Evolutionary conservation across 2,888 invertebrate genomes (phyloP), one percentile per base, ranked within the genome.

Genomic region (Drosophila rubida): DNA sequence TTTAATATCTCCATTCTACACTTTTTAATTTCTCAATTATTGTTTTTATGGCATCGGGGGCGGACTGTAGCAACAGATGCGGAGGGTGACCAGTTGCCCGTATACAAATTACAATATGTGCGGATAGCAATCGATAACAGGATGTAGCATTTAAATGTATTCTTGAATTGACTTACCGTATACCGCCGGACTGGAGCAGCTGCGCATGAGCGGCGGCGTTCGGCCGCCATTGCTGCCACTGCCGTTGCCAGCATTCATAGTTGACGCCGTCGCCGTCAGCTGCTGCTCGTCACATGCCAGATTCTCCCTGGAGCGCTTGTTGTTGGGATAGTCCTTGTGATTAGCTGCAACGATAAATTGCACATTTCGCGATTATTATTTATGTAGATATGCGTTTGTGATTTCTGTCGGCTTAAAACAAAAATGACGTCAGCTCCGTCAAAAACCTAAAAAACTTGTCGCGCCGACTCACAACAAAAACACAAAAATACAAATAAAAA

Each of bases 251-350:
- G 63, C 91, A 75, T 69, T 86, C 69, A 79, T 87, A 30, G 70
- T 45, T 32, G 76, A 62, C 54, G 95, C 66, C 62, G 79, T 76
- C 61, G 95, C 92, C 57, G 75, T 67, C 72, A 94, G 80, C 68
- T 89, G 89, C 90, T 95, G 89, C 89, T 95, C 95, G 86, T 95
- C 95, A 93, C 96, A 96, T 84, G 89, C 86, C 75, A 95, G 93
- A 80, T 90, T 90, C 76, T 95, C 95, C 86, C 94, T 94, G 91
- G 95, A 94, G 87, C 94, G 87, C 78, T 91, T 94, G 82, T 94
- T 93, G 87, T 94, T 93, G 87, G 94, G 94, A 92, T 95, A 95
- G 90, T 95, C 95, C 90, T 94, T 94, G 63, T 95, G 95, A 83
- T 94, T 95, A 90, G 95, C 95, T 95, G 92, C 11, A 93, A 61